Evolutionary conservation across 2,113 vertebrate species (phyloP), one percentile per base, ranked within the genome.

Genomic region (Paracanthobrama guichenoti): DNA sequence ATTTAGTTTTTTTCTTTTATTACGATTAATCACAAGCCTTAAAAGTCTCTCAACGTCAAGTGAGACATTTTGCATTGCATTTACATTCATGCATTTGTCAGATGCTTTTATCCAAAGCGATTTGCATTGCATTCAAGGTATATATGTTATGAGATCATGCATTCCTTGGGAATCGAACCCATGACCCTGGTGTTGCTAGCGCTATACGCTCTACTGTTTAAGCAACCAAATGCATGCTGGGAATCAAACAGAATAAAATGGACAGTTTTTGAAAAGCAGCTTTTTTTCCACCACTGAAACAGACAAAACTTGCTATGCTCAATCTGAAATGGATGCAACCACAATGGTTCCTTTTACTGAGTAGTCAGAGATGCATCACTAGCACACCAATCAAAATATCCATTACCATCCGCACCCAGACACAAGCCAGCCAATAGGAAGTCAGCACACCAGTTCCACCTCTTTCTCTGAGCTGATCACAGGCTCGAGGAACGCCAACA

Each of bases 401-500:
- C 48, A 35, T 78, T 69, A 6, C 13, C 67, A 78, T n/a, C 39
- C 20, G 18, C 53, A 60, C 24, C 24, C 55, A n/a, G 62, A 59
- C 60, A 67, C 67, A 88, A 73, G 77, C 79, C 85, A 87, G 87
- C 91, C 91, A 93, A 92, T 90, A 85, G 91, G 87, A 86, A 88
- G 87, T 14, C 71, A 24, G n/a, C 42, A 50, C 80, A 60, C 62
- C 82, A 31, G 86, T 87, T 88, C 90, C 84, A 71, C 26, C 44
- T 55, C 18, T 60, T 84, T 79, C 88, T 39, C 67, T 86, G 89
- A 88, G 88, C 80, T 39, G 48, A 93, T 93, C 91, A 90, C 91
- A 88, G 62, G 78, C 90, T 86, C 88, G 89, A 91, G 90, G 91
- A 92, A 91, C 90, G 91, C 92, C 92, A 90, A 87, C 88, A 84